Evolutionary conservation across 2,113 vertebrate genomes (phyloP).

Genomic region (Oophaga pumilio): DNA sequence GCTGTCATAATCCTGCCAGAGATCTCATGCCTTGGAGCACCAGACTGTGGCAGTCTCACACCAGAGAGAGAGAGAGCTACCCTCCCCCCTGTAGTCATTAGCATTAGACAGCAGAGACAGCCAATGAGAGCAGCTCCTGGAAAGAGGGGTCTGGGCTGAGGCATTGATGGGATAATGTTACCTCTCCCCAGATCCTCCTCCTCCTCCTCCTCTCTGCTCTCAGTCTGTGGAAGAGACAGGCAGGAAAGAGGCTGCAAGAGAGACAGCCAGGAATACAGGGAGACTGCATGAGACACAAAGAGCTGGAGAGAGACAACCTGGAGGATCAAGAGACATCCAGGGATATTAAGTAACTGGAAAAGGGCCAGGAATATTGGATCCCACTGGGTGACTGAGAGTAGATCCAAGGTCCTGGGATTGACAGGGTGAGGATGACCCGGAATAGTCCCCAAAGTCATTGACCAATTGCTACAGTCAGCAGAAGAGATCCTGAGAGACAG

Average conservation of each 20-base stretch:
- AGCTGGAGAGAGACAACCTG: conserved; percentile 10
- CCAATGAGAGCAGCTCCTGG: conserved; percentile 25
- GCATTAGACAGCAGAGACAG: conserved; percentile 32
- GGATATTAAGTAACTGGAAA: neutral
- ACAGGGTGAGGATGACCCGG: neutral
- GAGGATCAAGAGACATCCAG: conserved; percentile 16
- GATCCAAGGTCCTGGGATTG: neutral
- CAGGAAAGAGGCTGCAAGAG: conserved; percentile 19
- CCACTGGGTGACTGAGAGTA: neutral
- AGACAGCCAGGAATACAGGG: conserved; percentile 36
- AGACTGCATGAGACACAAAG: conserved; percentile 30
- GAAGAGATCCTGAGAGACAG: neutral
- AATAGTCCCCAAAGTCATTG: neutral
- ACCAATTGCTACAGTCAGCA: conserved; percentile 18
- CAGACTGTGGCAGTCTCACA: conserved; percentile 52
- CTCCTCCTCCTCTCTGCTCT: conserved; percentile 52
- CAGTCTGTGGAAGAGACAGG: conserved; percentile 29
- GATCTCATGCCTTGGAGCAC: conserved; percentile 36
- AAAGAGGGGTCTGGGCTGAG: conserved; percentile 42
- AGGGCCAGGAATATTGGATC: neutral
- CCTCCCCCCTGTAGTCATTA: conserved; percentile 43
- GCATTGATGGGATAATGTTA: conserved; percentile 53
- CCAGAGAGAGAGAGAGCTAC: conserved; percentile 8
- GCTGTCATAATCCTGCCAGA: neutral
- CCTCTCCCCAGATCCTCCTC: conserved; percentile 41